These are phyloP conservation scores for Agapostemon virescens DNA, from an alignment of 2,888 invertebrate genomes.

Conservation along the genomic window DNA sequence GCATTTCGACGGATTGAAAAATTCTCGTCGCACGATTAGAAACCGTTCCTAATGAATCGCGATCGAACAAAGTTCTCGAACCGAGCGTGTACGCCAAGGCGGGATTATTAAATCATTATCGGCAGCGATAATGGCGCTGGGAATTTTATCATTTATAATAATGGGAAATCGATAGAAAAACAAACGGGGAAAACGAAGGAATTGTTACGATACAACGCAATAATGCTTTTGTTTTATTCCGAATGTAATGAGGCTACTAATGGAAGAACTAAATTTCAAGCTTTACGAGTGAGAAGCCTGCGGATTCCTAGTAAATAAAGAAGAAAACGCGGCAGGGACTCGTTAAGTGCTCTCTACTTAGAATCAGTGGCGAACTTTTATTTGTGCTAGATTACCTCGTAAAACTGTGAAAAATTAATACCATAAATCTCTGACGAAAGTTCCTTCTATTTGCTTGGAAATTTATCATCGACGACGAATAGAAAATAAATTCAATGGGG, in stretches of 20 bases:
- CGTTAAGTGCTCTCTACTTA: neutral
- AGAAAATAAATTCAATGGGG: too few species aligned
- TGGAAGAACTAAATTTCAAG: conserved; percentile 7
- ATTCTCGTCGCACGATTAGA: neutral
- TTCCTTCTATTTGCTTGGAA: neutral
- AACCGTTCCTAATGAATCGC: neutral
- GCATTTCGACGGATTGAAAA: neutral
- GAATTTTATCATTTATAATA: neutral
- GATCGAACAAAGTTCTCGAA: too few species aligned
- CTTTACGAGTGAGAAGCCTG: neutral
- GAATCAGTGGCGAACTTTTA: neutral
- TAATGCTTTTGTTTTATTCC: neutral
- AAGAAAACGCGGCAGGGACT: neutral
- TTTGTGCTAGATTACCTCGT: neutral
- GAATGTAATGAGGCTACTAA: neutral
- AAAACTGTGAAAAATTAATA: neutral
- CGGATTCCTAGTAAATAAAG: neutral
- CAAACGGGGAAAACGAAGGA: neutral
- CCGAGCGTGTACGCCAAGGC: neutral
- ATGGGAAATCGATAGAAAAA: neutral
- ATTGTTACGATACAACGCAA: neutral
- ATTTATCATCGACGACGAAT: too few species aligned
- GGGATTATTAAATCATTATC: neutral
- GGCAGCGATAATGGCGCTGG: neutral
- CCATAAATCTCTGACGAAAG: neutral